Evolutionary conservation across 92 coral and sea anemone genomes (phyloP), one percentile per base, ranked within the genome.

Genomic region (Zoanthus sansibaricus): DNA sequence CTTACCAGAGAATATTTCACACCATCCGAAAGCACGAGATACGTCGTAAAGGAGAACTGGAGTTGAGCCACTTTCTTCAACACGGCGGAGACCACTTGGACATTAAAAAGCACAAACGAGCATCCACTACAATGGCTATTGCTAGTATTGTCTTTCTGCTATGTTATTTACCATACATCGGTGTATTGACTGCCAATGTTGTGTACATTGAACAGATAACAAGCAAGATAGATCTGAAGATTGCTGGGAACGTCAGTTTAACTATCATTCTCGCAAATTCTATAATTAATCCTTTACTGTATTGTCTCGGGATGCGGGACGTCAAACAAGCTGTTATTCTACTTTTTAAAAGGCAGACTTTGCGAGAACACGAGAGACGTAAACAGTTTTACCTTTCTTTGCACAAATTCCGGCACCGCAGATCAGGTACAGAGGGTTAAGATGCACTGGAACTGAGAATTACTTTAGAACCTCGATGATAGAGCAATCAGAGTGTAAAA

Each of bases 131-230:
- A 13, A 80, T 80, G 85, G 85, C 85, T 1, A 7, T 80, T 7
- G 85, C 85, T 6, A 80, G 85, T 30, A 71, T 47, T 7, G 85
- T 80, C 12, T 80, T 80, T 46, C 20, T 80, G 8, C 1, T 80
- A 3, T 80, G 85, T 66, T 80, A 80, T 25, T 13, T 80, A 44
- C 85, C 85, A 11, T 80, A 80, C 18, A 80, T 80, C 30, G 85
- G 85, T 80, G 85, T 80, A 47, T 64, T 80, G 54, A 67, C 85
- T 52, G 85, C 85, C 20, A 80, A 80, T 31, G 85, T 66, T 75
- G 85, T 80, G 59, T 14, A 80, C 46, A 80, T 80, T 45, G 10
- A 69, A 25, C 73, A 44, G 46, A 80, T 80, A 66, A 80, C 85
- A 44, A 46, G 85, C 73, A 75, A 18, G 46, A 67, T 80, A 20